A percentile compares a stretch with the other conserved stretches of the same genome.
These are phyloP conservation scores for Laspeyria flexula DNA, from an alignment of 2,888 invertebrate species.

Conservation along the genomic window DNA sequence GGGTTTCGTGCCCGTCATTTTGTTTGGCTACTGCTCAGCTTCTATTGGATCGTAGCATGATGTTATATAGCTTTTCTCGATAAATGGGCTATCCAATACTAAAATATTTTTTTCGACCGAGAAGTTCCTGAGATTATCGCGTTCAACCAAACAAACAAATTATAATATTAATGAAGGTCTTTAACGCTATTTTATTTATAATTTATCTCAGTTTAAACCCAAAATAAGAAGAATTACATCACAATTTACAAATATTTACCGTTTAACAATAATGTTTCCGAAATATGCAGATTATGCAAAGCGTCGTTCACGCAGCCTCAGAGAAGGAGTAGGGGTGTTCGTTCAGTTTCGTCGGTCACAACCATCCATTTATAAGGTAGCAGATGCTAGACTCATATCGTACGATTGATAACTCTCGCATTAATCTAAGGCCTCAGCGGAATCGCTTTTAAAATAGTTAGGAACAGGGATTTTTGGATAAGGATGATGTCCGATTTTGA, in stretches of 20 bases:
- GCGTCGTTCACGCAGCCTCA: slow-evolving; percentile 19
- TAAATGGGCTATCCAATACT: too few relatives aligned
- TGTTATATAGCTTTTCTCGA: too few relatives aligned
- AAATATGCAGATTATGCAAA: slow-evolving; percentile 42
- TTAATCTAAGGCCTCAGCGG: slow-evolving; percentile 44
- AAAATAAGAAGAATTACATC: slow-evolving; percentile 1
- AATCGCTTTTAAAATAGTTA: slow-evolving; percentile 28
- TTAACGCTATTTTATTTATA: too few relatives aligned
- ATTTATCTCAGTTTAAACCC: too few relatives aligned
- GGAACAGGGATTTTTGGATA: not conserved
- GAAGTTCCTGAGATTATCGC: too few relatives aligned
- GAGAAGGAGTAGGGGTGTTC: not conserved
- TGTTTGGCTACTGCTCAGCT: too few relatives aligned
- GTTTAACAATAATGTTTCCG: slow-evolving; percentile 24
- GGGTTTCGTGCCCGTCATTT: too few relatives aligned
- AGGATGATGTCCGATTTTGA: slow-evolving; percentile 1
- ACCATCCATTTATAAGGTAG: slow-evolving; percentile 52
- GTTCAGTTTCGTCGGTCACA: slow-evolving; percentile 17
- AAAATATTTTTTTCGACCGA: too few relatives aligned
- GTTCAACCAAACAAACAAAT: too few relatives aligned
- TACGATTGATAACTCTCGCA: slow-evolving; percentile 59
- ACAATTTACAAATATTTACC: slow-evolving; percentile 1
- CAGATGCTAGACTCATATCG: slow-evolving; percentile 60
- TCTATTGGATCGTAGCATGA: too few relatives aligned
- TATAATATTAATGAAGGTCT: too few relatives aligned